Evolutionary conservation across 2,888 invertebrate species (phyloP).

Genomic region (Drosophila siamana): DNA sequence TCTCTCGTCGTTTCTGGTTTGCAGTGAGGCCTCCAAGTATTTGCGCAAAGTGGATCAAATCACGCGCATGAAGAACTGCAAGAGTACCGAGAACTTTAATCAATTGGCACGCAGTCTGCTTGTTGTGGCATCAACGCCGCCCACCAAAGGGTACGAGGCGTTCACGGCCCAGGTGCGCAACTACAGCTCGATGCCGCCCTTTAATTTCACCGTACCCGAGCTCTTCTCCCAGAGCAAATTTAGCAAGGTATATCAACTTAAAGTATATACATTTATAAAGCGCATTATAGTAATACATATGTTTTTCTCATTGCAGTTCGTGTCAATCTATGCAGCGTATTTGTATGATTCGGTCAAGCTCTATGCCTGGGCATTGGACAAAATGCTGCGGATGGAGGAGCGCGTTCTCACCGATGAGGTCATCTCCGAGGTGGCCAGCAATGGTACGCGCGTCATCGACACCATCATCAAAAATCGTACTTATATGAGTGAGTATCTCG

Average conservation of each 20-base stretch:
- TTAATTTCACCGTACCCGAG: conserved; percentile 90
- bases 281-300: background rate
- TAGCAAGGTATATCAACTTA: conserved; percentile 86
- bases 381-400: conserved; percentile 88
- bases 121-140: conserved; percentile 95
- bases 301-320: conserved; percentile 87
- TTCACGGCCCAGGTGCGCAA: conserved; percentile 93
- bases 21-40: conserved; percentile 91
- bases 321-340: conserved; percentile 96
- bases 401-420: conserved; percentile 87
- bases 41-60: conserved; percentile 89
- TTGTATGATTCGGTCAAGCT: conserved; percentile 97
- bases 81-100: conserved; percentile 86
- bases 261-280: background rate
- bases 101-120: conserved; percentile 93
- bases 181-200: conserved; percentile 92
- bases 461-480: conserved; percentile 93
- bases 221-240: conserved; percentile 86
- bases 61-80: conserved; percentile 87
- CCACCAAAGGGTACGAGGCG: conserved; percentile 89
- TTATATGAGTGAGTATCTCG: conserved; percentile 91
- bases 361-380: conserved; percentile 94
- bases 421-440: conserved; percentile 90
- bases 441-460: conserved; percentile 95
- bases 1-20: conserved; percentile 9